A percentile compares a stretch with the other conserved stretches of the same genome.
phyloP scores from a whole-genome alignment of 2,888 invertebrate genomes.

The Metallyticus violacea region DNA sequence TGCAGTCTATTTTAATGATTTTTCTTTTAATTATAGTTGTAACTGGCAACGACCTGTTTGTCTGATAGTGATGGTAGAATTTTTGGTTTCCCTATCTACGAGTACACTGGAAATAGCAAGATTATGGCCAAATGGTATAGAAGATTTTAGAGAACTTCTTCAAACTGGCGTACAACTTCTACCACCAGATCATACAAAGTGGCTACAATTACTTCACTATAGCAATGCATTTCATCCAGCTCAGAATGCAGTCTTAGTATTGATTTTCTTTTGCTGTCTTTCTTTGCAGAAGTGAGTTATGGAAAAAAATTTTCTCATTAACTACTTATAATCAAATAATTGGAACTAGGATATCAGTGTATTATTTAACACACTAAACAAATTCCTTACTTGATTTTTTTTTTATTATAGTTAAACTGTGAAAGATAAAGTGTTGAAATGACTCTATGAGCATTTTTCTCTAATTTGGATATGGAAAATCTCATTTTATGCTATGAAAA shows the following conservation, averaged over 20 bases:
- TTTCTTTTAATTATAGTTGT: background rate
- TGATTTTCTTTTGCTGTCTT: constrained; percentile 4
- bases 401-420: too few relatives aligned
- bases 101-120: background rate
- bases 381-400: too few relatives aligned
- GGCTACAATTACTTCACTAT: background rate
- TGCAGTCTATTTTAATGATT: too few relatives aligned
- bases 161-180: background rate
- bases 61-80: background rate
- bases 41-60: background rate
- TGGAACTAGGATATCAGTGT: too few relatives aligned
- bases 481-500: too few relatives aligned
- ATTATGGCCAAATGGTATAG: background rate
- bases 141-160: background rate
- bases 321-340: too few relatives aligned
- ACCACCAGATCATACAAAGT: background rate
- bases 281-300: background rate
- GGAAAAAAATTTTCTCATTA: too few relatives aligned
- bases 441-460: too few relatives aligned
- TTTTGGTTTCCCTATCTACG: background rate
- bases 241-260: background rate
- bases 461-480: too few relatives aligned
- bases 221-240: background rate
- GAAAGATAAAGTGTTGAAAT: too few relatives aligned
- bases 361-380: too few relatives aligned